Percentiles rank a stretch among this genome's conserved stretches.
Conservation (phyloP, 2,113 vertebrate species). For the Anser cygnoides region DNA sequence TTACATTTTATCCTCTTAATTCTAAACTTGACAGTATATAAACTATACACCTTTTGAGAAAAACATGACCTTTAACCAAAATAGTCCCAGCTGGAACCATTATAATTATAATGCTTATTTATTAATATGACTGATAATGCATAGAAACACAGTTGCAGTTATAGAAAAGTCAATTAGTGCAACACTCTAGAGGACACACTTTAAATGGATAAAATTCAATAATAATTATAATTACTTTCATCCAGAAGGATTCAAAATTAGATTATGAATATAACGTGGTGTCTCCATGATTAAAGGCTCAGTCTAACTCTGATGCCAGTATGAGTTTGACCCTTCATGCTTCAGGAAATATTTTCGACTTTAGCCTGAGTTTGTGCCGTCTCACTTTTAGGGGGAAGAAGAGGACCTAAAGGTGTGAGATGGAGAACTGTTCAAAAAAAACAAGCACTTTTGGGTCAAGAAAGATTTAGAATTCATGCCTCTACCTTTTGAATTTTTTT, state of each 20-base stretch:
- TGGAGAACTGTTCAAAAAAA: background rate
- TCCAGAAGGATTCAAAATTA: background rate
- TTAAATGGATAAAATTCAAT: conserved; percentile 29
- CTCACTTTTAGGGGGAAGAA: background rate
- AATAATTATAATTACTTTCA: background rate
- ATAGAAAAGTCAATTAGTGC: conserved; percentile 28
- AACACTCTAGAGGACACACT: background rate
- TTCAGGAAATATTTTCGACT: background rate
- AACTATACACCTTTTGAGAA: background rate
- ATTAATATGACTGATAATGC: conserved; percentile 13
- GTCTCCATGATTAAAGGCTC: background rate
- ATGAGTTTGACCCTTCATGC: background rate
- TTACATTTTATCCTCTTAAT: background rate
- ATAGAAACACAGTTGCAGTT: conserved; percentile 8
- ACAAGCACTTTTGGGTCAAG: background rate
- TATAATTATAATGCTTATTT: conserved; percentile 28
- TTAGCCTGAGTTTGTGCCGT: background rate
- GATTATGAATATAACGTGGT: background rate
- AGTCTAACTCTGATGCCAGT: background rate
- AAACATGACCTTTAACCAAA: conserved; percentile 14
- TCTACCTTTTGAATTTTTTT: background rate
- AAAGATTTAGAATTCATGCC: background rate
- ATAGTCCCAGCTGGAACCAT: background rate
- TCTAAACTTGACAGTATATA: background rate
- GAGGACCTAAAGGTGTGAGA: background rate